Base-by-base conservation (phyloP, 2,888 invertebrate genomes). In the Dichetophora obliterata region DNA sequence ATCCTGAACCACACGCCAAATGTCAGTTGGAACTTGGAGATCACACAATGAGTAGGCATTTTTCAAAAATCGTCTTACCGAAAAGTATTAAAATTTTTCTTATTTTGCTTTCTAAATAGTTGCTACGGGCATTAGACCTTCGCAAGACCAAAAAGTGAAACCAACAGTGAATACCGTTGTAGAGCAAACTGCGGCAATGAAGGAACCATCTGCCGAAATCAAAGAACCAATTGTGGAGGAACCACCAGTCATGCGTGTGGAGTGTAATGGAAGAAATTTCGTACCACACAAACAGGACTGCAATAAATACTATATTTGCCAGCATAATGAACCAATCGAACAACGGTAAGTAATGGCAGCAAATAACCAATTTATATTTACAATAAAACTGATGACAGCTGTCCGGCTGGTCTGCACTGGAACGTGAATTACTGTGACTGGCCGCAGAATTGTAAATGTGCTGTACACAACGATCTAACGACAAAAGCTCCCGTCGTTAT, bases 391-490 rank as follows among this genome's bases (percentile, higher is more conserved):
- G 2, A 5, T 75, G 80, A 5, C 8, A 89, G 91, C 3, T 97
- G 96, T 85, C 95, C 96, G 0, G 89, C 90, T 19, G 94, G 94
- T 0, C 90, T 96, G 0, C 91, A 93, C 82, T 96, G 96, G 95
- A 95, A 95, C 86, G 91, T 92, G 87, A 92, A 94, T 82, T 93
- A 93, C 72, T 96, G 96, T 82, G 96, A 95, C 85, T 94, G 94
- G 93, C 95, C 95, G 0, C 92, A 92, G 80, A 95, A 94, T 84
- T 90, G 93, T 0, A 90, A 91, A 31, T 96, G 96, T 83, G 84
- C 75, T 1, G 81, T 85, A 14, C 82, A 82, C 1, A 75, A 82
- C 6, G 84, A 85, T 52, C 77, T 82, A 48, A 86, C 85, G 0
- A 87, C 86, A 0, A 80, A 80, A 34, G 78, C 82, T 0, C 82